Conservation (phyloP, 2,888 invertebrate genomes). For the Pegoplata infirma region DNA sequence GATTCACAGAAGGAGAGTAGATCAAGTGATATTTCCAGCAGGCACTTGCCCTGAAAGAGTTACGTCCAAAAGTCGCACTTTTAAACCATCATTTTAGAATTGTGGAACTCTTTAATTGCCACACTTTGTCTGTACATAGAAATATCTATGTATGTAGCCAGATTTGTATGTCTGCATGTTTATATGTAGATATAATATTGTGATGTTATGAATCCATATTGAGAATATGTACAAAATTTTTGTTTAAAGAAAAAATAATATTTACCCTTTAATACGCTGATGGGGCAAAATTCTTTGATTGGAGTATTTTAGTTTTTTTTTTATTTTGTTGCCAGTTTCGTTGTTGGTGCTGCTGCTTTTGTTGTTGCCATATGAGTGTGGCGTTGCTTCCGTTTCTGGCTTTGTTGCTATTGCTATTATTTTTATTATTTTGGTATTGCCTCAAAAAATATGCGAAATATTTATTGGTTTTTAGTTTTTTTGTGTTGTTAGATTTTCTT, state of each 20-base stretch:
- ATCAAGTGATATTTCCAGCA: no score
- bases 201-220: background rate
- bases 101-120: no score
- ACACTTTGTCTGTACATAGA: no score
- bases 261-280: conserved; percentile 51
- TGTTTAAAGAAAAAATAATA: conserved; percentile 31
- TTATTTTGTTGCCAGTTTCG: background rate
- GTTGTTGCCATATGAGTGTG: background rate
- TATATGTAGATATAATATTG: background rate
- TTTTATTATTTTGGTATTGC: conserved; percentile 22
- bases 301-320: conserved; percentile 14
- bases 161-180: background rate
- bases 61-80: no score
- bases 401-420: conserved; percentile 2
- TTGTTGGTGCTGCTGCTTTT: background rate
- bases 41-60: no score
- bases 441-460: conserved; percentile 44
- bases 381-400: background rate
- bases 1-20: no score
- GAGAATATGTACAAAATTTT: no score
- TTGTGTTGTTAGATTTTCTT: background rate
- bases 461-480: conserved; percentile 10
- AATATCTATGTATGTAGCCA: background rate
- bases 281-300: conserved; percentile 44
- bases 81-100: no score